Conservation (phyloP, 2,888 invertebrate species). For the Hypomecis atomaria region DNA sequence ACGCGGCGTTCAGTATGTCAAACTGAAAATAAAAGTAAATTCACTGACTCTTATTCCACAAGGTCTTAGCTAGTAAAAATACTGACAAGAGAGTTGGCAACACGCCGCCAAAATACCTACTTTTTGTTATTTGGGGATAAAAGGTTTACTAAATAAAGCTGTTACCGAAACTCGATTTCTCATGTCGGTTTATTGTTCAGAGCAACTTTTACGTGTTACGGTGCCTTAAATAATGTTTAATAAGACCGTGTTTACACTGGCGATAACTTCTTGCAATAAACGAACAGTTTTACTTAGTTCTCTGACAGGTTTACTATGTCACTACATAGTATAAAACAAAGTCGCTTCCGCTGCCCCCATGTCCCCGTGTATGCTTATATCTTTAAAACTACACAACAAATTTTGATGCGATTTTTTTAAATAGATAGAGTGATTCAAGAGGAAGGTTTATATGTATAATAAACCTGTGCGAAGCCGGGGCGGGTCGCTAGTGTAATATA, state of each 20-base stretch:
- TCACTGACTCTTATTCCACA: slow-evolving; percentile 4
- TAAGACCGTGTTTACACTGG: not conserved
- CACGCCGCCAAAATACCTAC: slow-evolving; percentile 33
- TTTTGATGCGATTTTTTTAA: no score
- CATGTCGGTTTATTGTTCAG: slow-evolving; percentile 31
- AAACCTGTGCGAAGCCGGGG: no score
- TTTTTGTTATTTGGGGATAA: slow-evolving; percentile 38
- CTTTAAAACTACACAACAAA: no score
- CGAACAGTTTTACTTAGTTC: no score
- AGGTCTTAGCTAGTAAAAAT: slow-evolving; percentile 23
- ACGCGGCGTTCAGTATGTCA: no score
- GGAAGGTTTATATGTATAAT: no score
- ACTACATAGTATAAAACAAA: no score
- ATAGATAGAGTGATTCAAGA: no score
- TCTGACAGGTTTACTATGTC: no score
- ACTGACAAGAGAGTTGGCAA: slow-evolving; percentile 30
- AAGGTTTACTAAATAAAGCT: slow-evolving; percentile 36
- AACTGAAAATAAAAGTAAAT: not conserved
- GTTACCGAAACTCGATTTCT: slow-evolving; percentile 34
- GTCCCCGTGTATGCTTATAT: no score
- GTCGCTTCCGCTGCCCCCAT: no score
- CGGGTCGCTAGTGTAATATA: no score
- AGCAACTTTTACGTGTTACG: slow-evolving; percentile 13
- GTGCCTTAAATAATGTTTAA: not conserved
- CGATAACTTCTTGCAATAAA: not conserved